Conservation (phyloP, 2,113 vertebrate species). For the Empidonax traillii region DNA sequence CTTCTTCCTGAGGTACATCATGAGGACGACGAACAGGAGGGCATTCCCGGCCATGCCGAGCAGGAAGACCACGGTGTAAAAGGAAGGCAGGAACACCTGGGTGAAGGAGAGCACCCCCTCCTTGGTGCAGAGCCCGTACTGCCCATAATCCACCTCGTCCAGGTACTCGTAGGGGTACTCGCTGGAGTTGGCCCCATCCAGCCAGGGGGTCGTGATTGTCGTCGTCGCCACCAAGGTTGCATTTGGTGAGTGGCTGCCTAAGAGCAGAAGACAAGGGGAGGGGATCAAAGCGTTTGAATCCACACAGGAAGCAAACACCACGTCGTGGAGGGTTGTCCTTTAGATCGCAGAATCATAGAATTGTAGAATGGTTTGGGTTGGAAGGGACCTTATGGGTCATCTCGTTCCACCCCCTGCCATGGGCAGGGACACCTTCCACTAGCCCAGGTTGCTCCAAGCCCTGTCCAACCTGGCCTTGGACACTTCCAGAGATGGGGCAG, state of each 20-base stretch:
- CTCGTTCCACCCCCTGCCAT: fast-evolving
- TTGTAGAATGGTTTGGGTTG: background rate
- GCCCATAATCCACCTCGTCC: background rate
- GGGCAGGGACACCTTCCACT: background rate
- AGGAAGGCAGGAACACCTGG: conserved; percentile 65
- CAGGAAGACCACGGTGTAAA: conserved; percentile 69
- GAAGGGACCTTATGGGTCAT: background rate
- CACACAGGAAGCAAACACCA: background rate
- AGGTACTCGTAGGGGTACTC: conserved; percentile 36
- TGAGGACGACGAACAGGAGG: conserved; percentile 57
- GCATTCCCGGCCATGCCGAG: conserved; percentile 64
- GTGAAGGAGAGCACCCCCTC: conserved; percentile 65
- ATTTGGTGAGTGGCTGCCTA: background rate
- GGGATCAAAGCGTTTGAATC: background rate
- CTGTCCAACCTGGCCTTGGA: fast-evolving
- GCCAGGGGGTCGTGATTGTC: background rate
- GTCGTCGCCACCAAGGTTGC: background rate
- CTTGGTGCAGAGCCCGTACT: conserved; percentile 69
- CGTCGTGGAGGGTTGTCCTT: background rate
- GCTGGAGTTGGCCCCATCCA: background rate
- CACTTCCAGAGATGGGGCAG: background rate
- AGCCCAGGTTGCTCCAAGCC: fast-evolving
- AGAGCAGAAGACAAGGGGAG: background rate
- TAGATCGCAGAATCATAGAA: background rate
- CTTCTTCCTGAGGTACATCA: conserved; percentile 9